A percentile compares a stretch with the other conserved stretches of the same genome.
Conservation (phyloP, 2,888 invertebrate species). For the Chloroclysta siterata region DNA sequence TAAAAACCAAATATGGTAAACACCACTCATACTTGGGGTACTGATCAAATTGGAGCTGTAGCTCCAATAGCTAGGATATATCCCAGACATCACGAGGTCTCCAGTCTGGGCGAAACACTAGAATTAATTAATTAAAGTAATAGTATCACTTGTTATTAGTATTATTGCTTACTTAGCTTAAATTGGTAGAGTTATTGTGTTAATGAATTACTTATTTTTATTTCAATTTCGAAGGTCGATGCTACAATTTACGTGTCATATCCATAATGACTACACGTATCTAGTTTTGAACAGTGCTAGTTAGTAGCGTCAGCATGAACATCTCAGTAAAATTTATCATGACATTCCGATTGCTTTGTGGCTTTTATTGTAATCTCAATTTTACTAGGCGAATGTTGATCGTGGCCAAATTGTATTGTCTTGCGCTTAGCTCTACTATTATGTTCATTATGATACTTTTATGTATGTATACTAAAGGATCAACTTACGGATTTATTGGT, state of each 20-base stretch:
- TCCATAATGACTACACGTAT: background rate
- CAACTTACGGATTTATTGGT: background rate
- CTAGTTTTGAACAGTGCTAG: background rate
- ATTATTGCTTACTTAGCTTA: no score
- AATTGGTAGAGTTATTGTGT: background rate
- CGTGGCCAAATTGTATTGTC: background rate
- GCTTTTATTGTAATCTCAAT: constrained; percentile 1
- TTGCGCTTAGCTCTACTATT: background rate
- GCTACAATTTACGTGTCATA: background rate
- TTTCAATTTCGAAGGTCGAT: background rate
- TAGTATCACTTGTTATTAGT: no score
- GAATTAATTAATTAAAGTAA: no score
- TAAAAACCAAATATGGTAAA: no score
- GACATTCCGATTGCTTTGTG: background rate
- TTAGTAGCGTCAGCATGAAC: background rate
- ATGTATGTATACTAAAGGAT: background rate
- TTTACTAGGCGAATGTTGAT: background rate
- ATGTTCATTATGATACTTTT: background rate
- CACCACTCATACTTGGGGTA: no score
- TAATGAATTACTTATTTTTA: background rate
- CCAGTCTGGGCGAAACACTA: no score
- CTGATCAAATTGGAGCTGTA: no score
- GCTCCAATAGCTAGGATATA: no score
- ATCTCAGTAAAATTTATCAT: background rate
- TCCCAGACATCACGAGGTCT: no score